Base-by-base conservation (phyloP, 2,797 vertebrate genomes). In the Diplodus sargus region DNA sequence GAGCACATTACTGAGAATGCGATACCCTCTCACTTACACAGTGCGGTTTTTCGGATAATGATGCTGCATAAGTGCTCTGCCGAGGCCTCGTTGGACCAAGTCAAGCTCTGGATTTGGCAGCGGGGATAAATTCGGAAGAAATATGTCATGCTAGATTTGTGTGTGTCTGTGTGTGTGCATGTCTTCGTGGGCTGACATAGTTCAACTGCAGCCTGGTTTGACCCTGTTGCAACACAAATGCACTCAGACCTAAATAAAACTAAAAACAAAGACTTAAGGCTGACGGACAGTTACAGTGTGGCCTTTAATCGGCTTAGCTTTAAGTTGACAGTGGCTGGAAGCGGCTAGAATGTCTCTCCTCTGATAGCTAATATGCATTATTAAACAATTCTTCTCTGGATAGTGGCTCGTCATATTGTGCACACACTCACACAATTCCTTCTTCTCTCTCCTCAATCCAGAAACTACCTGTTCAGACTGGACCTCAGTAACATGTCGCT, bases 381-480 rank as follows among this genome's bases (percentile, higher is more conserved):
- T 48, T 68, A 49, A 74, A 75, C 20, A 61, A 7, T 23, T 49
- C 45, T 66, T 12, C 45, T 62, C 15, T 30, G 23, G 13, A 49
- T 49, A 18, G 51, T 49, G 17, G 48, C 45, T 12, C 9, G 20
- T 76, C 13, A 25, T 3, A 13, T 30, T 45, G 9, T 23, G 16
- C 49, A 23, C 18, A 20, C 22, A 22, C 61, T 53, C 16, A 72
- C 20, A 4, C 42, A 39, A 56, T 22, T 66, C 20, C 9, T 12
- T 72, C 49, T 72, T 14, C 30, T 85, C 20, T 92, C 49, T 87
- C 63, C 79, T 85, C 91, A 58, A 54, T 91, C 65, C 96, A 99
- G 98, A 94, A 99, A 99, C 95, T 96, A 96, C 96, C 97, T 99
- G 95, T 99, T 99, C 96, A 96, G 98, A 92, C 95, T 99, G 93